Conservation (phyloP, 1,140 invertebrate species). For the Charaxes varanes region DNA sequence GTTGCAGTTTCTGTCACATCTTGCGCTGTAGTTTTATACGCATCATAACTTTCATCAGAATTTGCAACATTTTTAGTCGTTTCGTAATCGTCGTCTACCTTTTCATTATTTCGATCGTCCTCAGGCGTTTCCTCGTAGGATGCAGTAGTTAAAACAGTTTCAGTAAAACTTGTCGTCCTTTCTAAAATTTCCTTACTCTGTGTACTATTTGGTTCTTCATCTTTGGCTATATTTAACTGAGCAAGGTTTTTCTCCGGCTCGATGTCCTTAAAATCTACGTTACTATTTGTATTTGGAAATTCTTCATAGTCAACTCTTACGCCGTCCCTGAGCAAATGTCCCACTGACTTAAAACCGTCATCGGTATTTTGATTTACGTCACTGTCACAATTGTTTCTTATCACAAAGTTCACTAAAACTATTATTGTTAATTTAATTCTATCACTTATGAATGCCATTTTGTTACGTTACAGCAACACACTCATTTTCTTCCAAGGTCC, state of each 20-base stretch:
- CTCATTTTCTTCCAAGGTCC: no score
- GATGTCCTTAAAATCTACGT: background rate
- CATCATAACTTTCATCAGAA: background rate
- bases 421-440: conserved; percentile 14
- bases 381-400: conserved; percentile 12
- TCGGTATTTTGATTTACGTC: background rate
- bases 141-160: background rate
- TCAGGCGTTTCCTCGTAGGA: conserved; percentile 3
- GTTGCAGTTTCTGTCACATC: conserved; percentile 22
- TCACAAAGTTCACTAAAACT: conserved; percentile 15
- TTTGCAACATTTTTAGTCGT: background rate
- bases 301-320: conserved; percentile 1
- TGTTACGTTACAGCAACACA: no score
- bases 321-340: background rate
- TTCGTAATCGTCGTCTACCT: conserved; percentile 4
- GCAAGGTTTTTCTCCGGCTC: background rate
- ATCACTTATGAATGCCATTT: conserved; percentile 13
- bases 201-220: background rate
- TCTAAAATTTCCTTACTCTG: background rate
- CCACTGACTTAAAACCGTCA: background rate
- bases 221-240: background rate
- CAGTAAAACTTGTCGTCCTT: background rate
- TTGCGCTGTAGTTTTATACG: conserved; percentile 9
- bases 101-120: background rate
- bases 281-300: background rate